These are phyloP conservation scores for Coendou prehensilis DNA, from an alignment of 2,797 vertebrate species.

Conservation along the genomic window DNA sequence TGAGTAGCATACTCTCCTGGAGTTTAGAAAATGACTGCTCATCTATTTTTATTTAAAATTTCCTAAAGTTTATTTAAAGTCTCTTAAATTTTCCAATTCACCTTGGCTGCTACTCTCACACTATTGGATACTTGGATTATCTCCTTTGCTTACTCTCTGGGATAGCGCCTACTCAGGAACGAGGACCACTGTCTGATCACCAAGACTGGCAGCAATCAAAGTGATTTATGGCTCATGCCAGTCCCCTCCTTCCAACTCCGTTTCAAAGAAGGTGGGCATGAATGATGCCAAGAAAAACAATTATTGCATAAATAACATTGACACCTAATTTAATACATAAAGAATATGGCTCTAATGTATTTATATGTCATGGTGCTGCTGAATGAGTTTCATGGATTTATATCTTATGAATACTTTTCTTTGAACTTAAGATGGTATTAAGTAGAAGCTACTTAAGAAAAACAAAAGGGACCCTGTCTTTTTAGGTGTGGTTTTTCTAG, in stretches of 20 bases:
- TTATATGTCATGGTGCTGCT: not conserved
- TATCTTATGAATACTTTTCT: not conserved
- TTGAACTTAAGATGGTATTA: not conserved
- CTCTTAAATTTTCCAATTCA: not conserved
- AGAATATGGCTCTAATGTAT: not conserved
- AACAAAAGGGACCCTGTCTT: not conserved
- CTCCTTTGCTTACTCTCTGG: not conserved
- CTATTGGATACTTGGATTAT: not conserved
- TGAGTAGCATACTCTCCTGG: not conserved
- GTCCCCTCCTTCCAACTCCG: not conserved
- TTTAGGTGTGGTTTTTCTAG: not conserved
- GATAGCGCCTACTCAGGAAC: not conserved
- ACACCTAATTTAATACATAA: not conserved
- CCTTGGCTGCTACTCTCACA: not conserved
- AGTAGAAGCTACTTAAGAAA: not conserved
- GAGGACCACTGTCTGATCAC: not conserved
- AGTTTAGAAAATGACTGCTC: not conserved
- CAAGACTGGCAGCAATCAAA: not conserved
- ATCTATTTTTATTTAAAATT: not conserved
- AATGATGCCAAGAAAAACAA: not conserved
- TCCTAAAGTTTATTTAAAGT: not conserved
- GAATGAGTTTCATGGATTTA: not conserved
- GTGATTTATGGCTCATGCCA: not conserved
- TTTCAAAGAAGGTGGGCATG: not conserved
- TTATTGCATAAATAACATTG: not conserved